Conservation (phyloP, 2,113 vertebrate species). For the Pygoscelis antarcticus region DNA sequence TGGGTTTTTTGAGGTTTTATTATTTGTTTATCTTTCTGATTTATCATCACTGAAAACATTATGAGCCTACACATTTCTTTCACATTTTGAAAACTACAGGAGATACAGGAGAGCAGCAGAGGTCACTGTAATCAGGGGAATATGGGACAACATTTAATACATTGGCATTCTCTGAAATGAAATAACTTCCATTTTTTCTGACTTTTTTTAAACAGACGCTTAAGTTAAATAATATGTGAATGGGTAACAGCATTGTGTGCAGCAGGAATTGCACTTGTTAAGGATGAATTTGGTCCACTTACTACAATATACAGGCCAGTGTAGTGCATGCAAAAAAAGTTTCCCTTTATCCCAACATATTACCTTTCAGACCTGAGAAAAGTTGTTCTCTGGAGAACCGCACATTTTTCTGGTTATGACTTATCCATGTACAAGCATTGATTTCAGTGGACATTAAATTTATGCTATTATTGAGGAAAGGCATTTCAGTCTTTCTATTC, state of each 20-base stretch:
- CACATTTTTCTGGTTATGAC: not conserved
- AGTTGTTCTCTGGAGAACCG: not conserved
- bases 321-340: not conserved
- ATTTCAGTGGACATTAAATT: not conserved
- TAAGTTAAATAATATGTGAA: not conserved
- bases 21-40: not conserved
- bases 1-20: fast-evolving
- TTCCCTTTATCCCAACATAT: not conserved
- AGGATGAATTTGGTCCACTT: not conserved
- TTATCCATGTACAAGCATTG: not conserved
- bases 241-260: not conserved
- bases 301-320: not conserved
- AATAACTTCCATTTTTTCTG: not conserved
- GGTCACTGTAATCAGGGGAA: not conserved
- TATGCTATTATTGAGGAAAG: not conserved
- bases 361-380: not conserved
- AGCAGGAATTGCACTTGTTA: not conserved
- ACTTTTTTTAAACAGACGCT: not conserved
- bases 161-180: not conserved
- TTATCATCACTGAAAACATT: not conserved
- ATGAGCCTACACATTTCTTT: not conserved
- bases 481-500: not conserved
- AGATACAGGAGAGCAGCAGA: not conserved
- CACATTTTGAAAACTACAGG: not conserved
- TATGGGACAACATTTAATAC: not conserved